Conservation (phyloP, 2,888 invertebrate species). For the Fragum fragum region DNA sequence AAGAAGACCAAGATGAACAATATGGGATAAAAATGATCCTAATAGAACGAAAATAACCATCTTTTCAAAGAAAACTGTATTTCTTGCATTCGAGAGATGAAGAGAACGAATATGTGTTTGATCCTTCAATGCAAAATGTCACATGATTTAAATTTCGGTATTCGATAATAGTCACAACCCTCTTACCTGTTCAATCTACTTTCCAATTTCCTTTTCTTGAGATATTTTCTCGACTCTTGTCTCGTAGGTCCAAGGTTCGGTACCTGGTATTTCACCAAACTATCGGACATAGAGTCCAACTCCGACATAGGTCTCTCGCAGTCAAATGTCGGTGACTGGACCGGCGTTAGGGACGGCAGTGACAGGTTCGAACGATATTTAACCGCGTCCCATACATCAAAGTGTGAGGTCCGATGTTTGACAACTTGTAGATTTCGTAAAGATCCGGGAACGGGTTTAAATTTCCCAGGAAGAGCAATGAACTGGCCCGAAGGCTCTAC, state of each 20-base stretch:
- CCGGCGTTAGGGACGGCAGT: constrained; percentile 2
- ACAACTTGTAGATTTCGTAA: neutral
- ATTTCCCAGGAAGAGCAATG: neutral
- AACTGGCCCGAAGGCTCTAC: constrained; percentile 2
- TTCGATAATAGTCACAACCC: no score
- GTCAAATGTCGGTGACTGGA: neutral
- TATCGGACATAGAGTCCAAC: neutral
- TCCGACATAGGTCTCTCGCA: neutral
- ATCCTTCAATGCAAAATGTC: no score
- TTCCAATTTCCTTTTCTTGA: constrained; percentile 30
- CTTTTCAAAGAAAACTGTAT: no score
- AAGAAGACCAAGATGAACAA: no score
- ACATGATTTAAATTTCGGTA: no score
- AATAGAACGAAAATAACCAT: no score
- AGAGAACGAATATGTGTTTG: no score
- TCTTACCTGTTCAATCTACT: neutral
- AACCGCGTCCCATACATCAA: constrained; percentile 24
- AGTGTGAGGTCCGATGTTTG: constrained; percentile 18
- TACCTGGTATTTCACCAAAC: constrained; percentile 25
- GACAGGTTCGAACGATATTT: neutral
- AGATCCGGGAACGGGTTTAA: neutral
- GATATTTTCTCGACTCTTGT: constrained; percentile 67
- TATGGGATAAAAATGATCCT: no score
- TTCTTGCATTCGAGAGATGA: no score
- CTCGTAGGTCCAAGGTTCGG: constrained; percentile 71